Evolutionary conservation across 2,113 vertebrate species (phyloP), one percentile per base, ranked within the genome.

Genomic region (Saguinus imperator): DNA sequence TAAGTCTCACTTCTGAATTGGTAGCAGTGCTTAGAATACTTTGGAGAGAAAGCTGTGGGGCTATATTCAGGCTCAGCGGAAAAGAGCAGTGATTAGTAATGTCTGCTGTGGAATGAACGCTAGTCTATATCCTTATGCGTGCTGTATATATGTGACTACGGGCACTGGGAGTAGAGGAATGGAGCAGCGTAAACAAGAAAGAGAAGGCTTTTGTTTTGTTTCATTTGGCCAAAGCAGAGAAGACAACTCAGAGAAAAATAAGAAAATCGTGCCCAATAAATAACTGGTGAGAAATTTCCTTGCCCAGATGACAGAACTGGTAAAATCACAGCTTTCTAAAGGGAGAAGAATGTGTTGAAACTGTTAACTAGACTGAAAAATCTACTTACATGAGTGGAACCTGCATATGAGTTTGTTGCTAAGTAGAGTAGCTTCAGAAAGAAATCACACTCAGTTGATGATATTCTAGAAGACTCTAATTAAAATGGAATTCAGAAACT

Each of bases 231-330:
- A 90, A 92, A 89, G 45, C 58, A 70, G 61, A 87, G 72, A 80
- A 13, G 25, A 84, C 68, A 91, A 87, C 25, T 77, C 64, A 73
- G 61, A 43, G 43, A 52, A 35, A 94, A 86, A 83, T n/a, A 35
- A 18, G 45, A 50, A 66, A 37, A 20, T 17, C 48, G 52, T 91
- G 27, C 32, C 58, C 13, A 37, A 50, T 32, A 97, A 96, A 79
- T 83, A 93, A 92, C 57, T 89, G 45, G 25, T 58, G 81, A 91
- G 87, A 91, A 80, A 89, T 77, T 72, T 72, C 82, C 77, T 96
- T 81, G 64, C 17, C 81, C 88, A 73, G 58, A 86, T 86, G 72
- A 87, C 43, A 90, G 70, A 94, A 94, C 43, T 82, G 12, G 37
- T 95, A 87, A 64, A 84, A 91, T 50, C 84, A 91, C 70, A 86